A percentile compares a stretch with the other conserved stretches of the same genome.
These are phyloP conservation scores for Sylvicola cinctus DNA, from an alignment of 2,888 invertebrate species.

Conservation along the genomic window DNA sequence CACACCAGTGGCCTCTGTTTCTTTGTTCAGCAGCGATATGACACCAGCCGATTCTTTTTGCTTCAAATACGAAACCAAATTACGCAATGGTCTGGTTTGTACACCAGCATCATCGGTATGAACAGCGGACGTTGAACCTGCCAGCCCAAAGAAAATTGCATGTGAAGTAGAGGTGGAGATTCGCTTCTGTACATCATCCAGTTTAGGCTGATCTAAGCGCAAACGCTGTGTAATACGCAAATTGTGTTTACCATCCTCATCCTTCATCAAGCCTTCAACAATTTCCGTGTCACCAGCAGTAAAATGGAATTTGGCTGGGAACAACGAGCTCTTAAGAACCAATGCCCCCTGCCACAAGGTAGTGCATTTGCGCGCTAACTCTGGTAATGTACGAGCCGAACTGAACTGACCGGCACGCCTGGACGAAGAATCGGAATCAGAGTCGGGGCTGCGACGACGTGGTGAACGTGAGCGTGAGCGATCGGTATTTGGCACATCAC, in stretches of 20 bases:
- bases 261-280: conserved; percentile 84
- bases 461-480: conserved; percentile 59
- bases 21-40: conserved; percentile 74
- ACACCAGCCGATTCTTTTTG: conserved; percentile 99
- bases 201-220: conserved; percentile 79
- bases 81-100: conserved; percentile 76
- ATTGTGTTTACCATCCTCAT: conserved; percentile 84
- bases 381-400: conserved; percentile 57
- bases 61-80: conserved; percentile 88
- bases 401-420: conserved; percentile 52
- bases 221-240: conserved; percentile 86
- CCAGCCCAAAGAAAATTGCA: conserved; percentile 80
- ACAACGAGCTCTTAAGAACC: conserved; percentile 88
- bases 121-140: conserved; percentile 58
- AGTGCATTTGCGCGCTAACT: conserved; percentile 64
- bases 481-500: conserved; percentile 45
- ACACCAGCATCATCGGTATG: conserved; percentile 67
- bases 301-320: conserved; percentile 85
- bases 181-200: conserved; percentile 88
- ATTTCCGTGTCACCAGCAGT: conserved; percentile 88
- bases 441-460: conserved; percentile 45
- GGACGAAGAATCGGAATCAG: conserved; percentile 64
- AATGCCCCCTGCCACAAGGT: conserved; percentile 89
- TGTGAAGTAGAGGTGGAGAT: conserved; percentile 79
- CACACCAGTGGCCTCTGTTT: conserved; percentile 84